phyloP scores from a whole-genome alignment of 2,888 invertebrate genomes.

The Andrena bicolor region DNA sequence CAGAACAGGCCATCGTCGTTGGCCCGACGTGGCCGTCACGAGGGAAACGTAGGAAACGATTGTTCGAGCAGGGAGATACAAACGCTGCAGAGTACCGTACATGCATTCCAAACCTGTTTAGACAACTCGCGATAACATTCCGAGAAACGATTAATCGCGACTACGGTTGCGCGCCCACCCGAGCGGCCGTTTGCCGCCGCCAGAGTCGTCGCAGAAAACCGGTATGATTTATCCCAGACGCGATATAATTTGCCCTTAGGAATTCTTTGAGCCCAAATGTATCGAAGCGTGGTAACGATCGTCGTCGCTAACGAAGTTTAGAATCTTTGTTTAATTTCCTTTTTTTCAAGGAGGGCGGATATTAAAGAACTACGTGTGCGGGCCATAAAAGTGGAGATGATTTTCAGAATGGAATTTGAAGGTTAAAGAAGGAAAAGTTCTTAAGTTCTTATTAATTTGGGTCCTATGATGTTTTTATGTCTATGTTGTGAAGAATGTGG shows the following conservation, averaged over 20 bases:
- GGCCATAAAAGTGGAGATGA: no score
- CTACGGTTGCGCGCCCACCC: constrained; percentile 7
- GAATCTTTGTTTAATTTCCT: no score
- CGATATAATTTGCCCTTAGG: constrained; percentile 15
- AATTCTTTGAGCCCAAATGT: constrained; percentile 20
- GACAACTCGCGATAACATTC: constrained; percentile 61
- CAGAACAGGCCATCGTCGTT: neutral
- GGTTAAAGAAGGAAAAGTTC: no score
- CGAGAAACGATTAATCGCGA: constrained; percentile 54
- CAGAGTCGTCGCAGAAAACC: constrained; percentile 29
- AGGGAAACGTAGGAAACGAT: constrained; percentile 26
- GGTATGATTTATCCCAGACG: constrained; percentile 26
- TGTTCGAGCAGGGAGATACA: constrained; percentile 22
- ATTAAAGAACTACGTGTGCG: no score
- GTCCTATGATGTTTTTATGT: no score
- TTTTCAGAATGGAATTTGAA: no score
- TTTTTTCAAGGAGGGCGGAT: no score
- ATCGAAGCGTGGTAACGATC: neutral
- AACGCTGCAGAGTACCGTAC: constrained; percentile 33
- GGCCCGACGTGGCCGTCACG: neutral
- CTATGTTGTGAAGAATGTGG: no score
- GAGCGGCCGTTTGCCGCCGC: constrained; percentile 36
- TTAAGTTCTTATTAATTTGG: no score
- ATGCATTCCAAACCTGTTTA: constrained; percentile 57
- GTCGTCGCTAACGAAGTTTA: no score